These are phyloP conservation scores for Melinaea marsaeus DNA, from an alignment of 2,888 invertebrate genomes.

Conservation along the genomic window DNA sequence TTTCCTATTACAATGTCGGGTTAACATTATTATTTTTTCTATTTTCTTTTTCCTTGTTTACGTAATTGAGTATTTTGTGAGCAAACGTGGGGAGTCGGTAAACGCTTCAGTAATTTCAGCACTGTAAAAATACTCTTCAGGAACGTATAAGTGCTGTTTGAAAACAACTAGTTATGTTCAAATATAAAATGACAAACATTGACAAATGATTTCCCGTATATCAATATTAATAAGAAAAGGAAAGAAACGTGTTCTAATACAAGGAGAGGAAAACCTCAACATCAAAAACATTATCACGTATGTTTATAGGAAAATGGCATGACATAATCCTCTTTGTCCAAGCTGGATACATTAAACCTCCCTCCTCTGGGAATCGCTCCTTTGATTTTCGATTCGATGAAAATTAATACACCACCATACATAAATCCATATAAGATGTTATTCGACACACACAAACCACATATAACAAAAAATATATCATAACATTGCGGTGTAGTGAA, in stretches of 20 bases:
- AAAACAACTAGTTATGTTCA: constrained; percentile 37
- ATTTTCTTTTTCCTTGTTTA: constrained; percentile 61
- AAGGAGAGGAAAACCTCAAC: constrained; percentile 45
- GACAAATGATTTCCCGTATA: constrained; percentile 42
- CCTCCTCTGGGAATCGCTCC: constrained; percentile 59
- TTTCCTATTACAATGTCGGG: constrained; percentile 51
- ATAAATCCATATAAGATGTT: constrained; percentile 41
- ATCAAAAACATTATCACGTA: constrained; percentile 51
- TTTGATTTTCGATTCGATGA: constrained; percentile 72
- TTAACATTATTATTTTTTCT: constrained; percentile 45
- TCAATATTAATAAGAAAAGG: constrained; percentile 55
- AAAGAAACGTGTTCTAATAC: constrained; percentile 37
- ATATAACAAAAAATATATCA: constrained; percentile 7
- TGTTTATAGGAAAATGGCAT: constrained; percentile 71
- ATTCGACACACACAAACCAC: neutral
- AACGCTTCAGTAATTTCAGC: constrained; percentile 58
- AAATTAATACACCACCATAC: constrained; percentile 66
- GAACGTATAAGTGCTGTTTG: constrained; percentile 38
- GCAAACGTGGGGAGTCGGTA: constrained; percentile 57
- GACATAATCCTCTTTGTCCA: constrained; percentile 74
- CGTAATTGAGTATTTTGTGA: constrained; percentile 67
- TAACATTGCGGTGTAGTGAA: too few species aligned
- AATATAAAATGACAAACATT: constrained; percentile 22
- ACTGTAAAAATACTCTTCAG: constrained; percentile 44
- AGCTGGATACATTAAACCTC: constrained; percentile 58